Base-by-base conservation (phyloP, 2,797 vertebrate species). In the Sebastes itinus region DNA sequence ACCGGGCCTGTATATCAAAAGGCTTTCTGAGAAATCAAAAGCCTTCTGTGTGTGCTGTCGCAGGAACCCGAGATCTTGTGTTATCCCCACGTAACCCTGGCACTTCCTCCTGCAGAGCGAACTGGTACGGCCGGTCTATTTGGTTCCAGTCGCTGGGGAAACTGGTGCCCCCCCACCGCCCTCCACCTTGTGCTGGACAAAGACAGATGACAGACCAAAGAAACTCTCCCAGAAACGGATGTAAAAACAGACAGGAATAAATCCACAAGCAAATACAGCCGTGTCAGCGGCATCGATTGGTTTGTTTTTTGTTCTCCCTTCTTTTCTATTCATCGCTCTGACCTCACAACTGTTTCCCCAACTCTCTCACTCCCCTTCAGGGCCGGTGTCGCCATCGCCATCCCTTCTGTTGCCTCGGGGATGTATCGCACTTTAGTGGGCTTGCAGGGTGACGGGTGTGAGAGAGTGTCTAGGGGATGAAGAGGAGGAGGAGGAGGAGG, bases 1-100 rank as follows among this genome's bases (percentile, higher is more conserved):
- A 58, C 13, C 16, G 4, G 28, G 13, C 52, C 69, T 49, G 42
- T 25, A 56, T 60, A 77, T 66, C 68, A 56, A 75, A 35, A 80
- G 22, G 60, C 60, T 80, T 87, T 77, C 82, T 83, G 67, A 80
- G 86, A 83, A 88, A 69, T 66, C 61, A 52, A 23, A 23, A 86
- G 55, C 25, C 28, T 62, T 80, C 80, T 49, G 65, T 35, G 63
- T 64, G 20, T 62, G 23, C 75, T 66, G 77, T 60, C 3, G 4
- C 54, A 68, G 64, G 58, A 88, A 83, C 62, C 60, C 1, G 11
- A 80, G 81, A 54, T 58, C 60, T 72, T 46, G 22, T 32, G 33
- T 65, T 72, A 82, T 80, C 58, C 66, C 66, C 58, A 63, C 23
- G 4, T 79, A 68, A 70, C 61, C 52, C 52, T 14, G 71, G 18